Evolutionary conservation across 2,113 vertebrate genomes (phyloP), one percentile per base, ranked within the genome.

Genomic region (Myrmecophaga tridactyla): DNA sequence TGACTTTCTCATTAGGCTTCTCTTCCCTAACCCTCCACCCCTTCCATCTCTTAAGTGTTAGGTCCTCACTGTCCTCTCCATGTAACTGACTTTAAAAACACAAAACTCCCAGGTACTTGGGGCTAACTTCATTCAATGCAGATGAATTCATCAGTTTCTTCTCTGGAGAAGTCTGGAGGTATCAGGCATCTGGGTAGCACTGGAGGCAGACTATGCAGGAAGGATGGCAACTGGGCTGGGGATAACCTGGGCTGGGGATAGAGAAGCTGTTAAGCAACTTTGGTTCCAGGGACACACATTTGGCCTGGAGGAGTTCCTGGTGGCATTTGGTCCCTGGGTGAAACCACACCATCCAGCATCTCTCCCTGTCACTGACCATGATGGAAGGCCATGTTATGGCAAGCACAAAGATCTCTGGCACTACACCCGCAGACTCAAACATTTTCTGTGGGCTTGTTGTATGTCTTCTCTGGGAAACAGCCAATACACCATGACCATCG

Each of bases 391-490:
- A 86, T 84, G 41, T 88, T 60, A 69, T 63, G 73, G 72, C 51
- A 90, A 90, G 83, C 91, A 94, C 67, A 95, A 95, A 97, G 93
- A 82, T 82, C 77, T 83, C 41, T 92, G 93, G 85, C 77, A 82
- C 76, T 62, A 48, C 72, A 81, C 86, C 91, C 89, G 34, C 86
- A 95, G 73, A 83, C 58, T 36, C 43, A 95, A 63, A 58, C 34
- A 81, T 83, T 94, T 86, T n/a, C 62, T 58, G 8, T 75, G n/a
- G 76, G n/a, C 73, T 96, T 96, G 85, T 70, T 94, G 36, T 72
- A 91, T 94, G 92, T 94, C 77, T 94, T 96, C 60, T 75, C 62
- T 78, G 83, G 92, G 93, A 97, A 91, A 90, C 31, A 92, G 95
- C 75, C 90, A 96, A 51, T 94, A 73, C 56, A 90, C 69, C 78